Percentiles rank a stretch among this genome's conserved stretches.
These are phyloP conservation scores for Gephyroberyx darwinii DNA, from an alignment of 2,797 vertebrate species.

Conservation along the genomic window DNA sequence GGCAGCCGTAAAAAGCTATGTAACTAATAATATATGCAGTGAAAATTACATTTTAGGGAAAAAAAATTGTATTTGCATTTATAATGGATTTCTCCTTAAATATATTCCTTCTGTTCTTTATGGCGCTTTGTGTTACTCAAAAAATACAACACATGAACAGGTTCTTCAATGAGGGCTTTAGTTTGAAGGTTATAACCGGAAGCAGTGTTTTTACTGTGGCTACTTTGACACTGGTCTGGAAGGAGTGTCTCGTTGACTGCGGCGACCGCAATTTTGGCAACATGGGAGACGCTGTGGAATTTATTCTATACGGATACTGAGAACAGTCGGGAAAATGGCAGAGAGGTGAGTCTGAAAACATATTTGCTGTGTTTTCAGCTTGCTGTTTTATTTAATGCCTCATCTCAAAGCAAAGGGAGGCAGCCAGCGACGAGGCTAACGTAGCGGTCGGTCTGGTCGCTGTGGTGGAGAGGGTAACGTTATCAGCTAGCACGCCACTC, in stretches of 20 bases:
- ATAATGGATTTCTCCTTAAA: no score
- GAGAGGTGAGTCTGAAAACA: slow-evolving; percentile 74
- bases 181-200: slow-evolving; percentile 44
- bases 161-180: slow-evolving; percentile 30
- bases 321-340: slow-evolving; percentile 74
- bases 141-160: no score
- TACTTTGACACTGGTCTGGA: background rate
- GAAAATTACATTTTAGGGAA: no score
- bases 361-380: background rate
- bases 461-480: slow-evolving; percentile 6
- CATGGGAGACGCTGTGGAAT: slow-evolving; percentile 76
- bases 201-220: fast-evolving
- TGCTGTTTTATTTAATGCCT: background rate
- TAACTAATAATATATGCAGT: no score
- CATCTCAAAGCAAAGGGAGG: slow-evolving; percentile 2
- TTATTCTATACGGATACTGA: slow-evolving; percentile 70
- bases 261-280: slow-evolving; percentile 73
- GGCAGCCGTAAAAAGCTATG: no score
- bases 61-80: no score
- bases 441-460: slow-evolving; percentile 29
- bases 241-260: slow-evolving; percentile 74
- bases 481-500: slow-evolving; percentile 53
- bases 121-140: background rate
- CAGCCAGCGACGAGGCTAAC: slow-evolving; percentile 50
- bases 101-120: background rate